Evolutionary conservation across 2,888 invertebrate species (phyloP), one percentile per base, ranked within the genome.

Genomic region (Ophion ellenae): DNA sequence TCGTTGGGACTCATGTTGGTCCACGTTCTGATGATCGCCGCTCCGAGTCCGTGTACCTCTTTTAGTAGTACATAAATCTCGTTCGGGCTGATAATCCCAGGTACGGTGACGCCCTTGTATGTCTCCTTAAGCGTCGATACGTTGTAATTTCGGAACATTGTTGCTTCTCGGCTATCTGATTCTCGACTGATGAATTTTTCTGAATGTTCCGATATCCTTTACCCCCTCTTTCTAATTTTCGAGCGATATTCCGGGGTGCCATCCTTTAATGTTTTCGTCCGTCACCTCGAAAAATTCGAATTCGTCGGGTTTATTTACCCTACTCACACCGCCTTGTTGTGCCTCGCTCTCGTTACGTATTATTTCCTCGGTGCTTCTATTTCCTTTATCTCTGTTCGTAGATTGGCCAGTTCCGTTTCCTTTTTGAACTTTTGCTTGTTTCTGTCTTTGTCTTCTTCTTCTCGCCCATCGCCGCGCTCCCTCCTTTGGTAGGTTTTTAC

Each of bases 21-120:
- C 32, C 32, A 32, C 32, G 2, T 32, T 2, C 32, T 1, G 2
- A 32, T 32, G 2, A 32, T 2, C 3, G 32, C 2, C 32, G 32
- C 3, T 2, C 2, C 32, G 1, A 1, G 1, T 3, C 32, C 32
- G 2, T 2, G 2, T 2, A 0, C 1, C 3, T 2, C 32, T 0
- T 32, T 32, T 32, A 32, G 2, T 0, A 1, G 32, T 2, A 3
- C 0, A 32, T 2, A 32, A 1, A 32, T 3, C 2, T 32, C 32
- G 32, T 32, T 32, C 32, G 32, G 32, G 9, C 6, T 40, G 5
- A 1, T 40, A 0, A 40, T 7, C 9, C 40, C 40, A 0, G 40
- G 0, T 9, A 40, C 7, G 0, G 40, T 40, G 0, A 40, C 40
- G 1, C 40, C 40, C 0, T 1, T 2, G 6, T 40, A 40, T 1